Conservation (phyloP, 2,888 invertebrate species). For the Trachelus iudaicus region DNA sequence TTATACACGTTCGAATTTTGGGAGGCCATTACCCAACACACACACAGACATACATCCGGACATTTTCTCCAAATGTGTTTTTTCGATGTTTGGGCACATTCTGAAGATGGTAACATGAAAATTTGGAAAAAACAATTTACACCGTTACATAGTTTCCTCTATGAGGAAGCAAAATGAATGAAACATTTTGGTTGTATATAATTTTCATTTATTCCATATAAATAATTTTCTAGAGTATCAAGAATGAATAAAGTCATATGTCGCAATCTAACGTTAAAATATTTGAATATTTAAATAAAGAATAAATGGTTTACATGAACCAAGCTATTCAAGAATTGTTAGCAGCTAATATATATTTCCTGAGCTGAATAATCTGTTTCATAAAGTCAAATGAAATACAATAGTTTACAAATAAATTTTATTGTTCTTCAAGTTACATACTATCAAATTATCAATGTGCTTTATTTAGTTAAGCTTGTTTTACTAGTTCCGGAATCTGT, state of each 20-base stretch:
- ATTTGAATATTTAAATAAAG: neutral
- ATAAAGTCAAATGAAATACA: neutral
- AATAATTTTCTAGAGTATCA: neutral
- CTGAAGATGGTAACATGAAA: too few relatives aligned
- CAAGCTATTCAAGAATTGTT: neutral
- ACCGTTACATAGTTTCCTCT: too few relatives aligned
- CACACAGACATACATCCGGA: too few relatives aligned
- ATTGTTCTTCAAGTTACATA: neutral
- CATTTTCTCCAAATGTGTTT: too few relatives aligned
- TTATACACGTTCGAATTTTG: too few relatives aligned
- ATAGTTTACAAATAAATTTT: neutral
- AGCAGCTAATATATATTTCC: too few relatives aligned
- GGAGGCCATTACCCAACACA: too few relatives aligned
- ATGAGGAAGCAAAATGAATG: neutral
- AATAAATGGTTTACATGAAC: neutral
- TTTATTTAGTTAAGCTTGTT: constrained; percentile 44
- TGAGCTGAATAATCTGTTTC: neutral
- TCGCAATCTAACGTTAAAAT: neutral
- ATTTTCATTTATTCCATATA: neutral
- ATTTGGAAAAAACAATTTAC: too few relatives aligned
- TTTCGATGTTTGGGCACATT: too few relatives aligned
- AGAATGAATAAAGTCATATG: neutral
- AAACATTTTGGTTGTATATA: neutral
- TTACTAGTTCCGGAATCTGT: constrained; percentile 45
- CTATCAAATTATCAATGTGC: neutral